A percentile compares a stretch with the other conserved stretches of the same genome.
phyloP scores from a whole-genome alignment of 2,888 invertebrate species.

The Diadromus collaris region DNA sequence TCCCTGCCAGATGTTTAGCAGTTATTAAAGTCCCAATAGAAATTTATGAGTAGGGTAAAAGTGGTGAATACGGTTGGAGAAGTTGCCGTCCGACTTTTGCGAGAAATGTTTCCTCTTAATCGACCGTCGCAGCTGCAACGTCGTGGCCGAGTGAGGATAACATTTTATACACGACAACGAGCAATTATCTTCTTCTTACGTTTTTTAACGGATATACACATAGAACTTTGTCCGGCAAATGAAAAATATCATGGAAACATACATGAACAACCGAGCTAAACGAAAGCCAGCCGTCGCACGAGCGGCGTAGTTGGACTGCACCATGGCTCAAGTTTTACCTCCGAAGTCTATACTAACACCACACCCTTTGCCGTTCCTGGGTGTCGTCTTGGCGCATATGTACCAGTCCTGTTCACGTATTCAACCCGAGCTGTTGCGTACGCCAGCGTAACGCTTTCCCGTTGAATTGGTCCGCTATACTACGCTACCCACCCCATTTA shows the following conservation, averaged over 20 bases:
- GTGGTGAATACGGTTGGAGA: background rate
- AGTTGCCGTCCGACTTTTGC: background rate
- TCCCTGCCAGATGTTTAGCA: background rate
- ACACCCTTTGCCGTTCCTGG: constrained; percentile 1
- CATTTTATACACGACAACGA: background rate
- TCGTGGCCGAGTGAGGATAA: background rate
- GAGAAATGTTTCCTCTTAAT: background rate
- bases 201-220: background rate
- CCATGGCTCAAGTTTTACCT: background rate
- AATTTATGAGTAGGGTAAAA: background rate
- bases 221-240: background rate
- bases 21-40: background rate
- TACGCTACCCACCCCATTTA: constrained; percentile 60
- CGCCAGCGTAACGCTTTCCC: constrained; percentile 47
- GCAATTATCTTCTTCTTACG: background rate
- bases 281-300: constrained; percentile 1
- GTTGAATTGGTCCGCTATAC: constrained; percentile 34
- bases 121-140: background rate
- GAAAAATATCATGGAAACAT: background rate
- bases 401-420: constrained; percentile 54
- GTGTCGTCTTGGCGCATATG: constrained; percentile 44
- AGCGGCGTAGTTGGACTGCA: constrained; percentile 1
- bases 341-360: constrained; percentile 8
- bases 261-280: background rate
- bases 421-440: constrained; percentile 51